Percentiles rank a stretch among this genome's conserved stretches.
Conservation (phyloP, 2,888 invertebrate species). For the Machimus atricapillus region DNA sequence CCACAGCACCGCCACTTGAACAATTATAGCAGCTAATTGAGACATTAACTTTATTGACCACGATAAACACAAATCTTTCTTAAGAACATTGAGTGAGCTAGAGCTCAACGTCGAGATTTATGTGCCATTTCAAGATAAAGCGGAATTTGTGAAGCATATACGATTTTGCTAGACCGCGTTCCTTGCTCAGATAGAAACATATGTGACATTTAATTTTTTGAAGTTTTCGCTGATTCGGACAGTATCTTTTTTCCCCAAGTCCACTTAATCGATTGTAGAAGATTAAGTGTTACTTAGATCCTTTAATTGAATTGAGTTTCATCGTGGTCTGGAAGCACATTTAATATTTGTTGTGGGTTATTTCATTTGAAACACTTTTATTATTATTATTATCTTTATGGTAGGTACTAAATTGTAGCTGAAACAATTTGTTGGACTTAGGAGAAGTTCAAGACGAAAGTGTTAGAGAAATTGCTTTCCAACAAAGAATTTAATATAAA, state of each 20-base stretch:
- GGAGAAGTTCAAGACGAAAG: too few relatives aligned
- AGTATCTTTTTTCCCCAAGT: neutral
- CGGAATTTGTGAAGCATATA: neutral
- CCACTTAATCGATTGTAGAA: neutral
- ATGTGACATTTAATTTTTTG: neutral
- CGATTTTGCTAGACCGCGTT: neutral
- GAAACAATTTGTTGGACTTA: too few relatives aligned
- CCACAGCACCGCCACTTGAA: neutral
- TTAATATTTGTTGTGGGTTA: too few relatives aligned
- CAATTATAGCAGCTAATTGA: neutral
- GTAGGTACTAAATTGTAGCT: too few relatives aligned
- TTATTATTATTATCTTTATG: too few relatives aligned
- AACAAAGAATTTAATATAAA: too few relatives aligned
- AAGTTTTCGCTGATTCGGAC: neutral
- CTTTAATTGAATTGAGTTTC: too few relatives aligned
- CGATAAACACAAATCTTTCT: constrained; percentile 12
- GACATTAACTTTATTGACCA: neutral
- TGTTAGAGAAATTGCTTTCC: too few relatives aligned
- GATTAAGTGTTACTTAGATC: too few relatives aligned
- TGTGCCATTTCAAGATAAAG: neutral
- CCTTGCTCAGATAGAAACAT: neutral
- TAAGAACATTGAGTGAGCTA: neutral
- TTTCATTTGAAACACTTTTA: too few relatives aligned
- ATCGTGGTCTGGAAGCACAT: too few relatives aligned
- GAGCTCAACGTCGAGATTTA: neutral